A percentile compares a stretch with the other conserved stretches of the same genome.
Conservation (phyloP, 2,888 invertebrate genomes). For the Tortrix viridana region DNA sequence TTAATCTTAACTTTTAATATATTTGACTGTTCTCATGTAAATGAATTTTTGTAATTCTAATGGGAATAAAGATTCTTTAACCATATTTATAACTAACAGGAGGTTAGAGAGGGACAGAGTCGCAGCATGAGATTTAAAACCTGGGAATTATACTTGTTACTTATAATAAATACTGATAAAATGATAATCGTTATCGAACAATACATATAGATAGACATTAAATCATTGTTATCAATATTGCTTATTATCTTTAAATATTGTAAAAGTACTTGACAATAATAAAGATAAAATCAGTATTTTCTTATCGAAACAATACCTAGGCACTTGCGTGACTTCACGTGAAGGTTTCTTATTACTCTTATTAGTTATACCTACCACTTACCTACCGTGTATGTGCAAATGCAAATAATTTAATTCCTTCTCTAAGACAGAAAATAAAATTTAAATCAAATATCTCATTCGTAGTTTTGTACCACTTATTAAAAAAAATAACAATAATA, state of each 20-base stretch:
- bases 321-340: constrained; percentile 46
- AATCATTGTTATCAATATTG: constrained; percentile 77
- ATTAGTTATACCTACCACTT: constrained; percentile 13
- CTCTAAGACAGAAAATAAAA: no score
- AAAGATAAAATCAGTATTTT: constrained; percentile 73
- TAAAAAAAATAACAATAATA: background rate
- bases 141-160: constrained; percentile 53
- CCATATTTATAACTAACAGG: no score
- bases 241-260: constrained; percentile 76
- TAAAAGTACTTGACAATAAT: constrained; percentile 71
- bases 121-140: constrained; percentile 55
- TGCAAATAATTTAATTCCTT: background rate
- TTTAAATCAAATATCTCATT: no score
- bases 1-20: no score
- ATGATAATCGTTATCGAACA: constrained; percentile 77
- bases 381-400: background rate
- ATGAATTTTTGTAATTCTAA: no score
- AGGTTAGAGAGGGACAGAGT: no score
- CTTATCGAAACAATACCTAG: constrained; percentile 62
- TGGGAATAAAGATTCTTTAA: no score
- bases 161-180: constrained; percentile 72
- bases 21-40: no score
- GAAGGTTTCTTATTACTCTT: constrained; percentile 42
- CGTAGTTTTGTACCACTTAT: background rate
- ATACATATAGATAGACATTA: constrained; percentile 75